Evolutionary conservation across 2,888 invertebrate species (phyloP), one percentile per base, ranked within the genome.

Genomic region (Taphrorychus bicolor): DNA sequence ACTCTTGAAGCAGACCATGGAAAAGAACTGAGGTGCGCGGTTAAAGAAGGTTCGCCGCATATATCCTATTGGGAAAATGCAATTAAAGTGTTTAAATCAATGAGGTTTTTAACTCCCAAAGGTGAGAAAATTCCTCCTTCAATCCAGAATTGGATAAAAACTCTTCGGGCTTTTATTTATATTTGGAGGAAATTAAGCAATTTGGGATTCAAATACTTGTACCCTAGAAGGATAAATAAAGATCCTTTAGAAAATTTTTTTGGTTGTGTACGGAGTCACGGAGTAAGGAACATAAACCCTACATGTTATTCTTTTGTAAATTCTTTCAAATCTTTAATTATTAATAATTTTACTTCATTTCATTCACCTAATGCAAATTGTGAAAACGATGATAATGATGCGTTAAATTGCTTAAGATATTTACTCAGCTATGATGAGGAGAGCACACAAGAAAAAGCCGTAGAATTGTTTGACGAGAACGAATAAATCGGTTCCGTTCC

Each of bases 171-270:
- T 17, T 54, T 54, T 14, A 54, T 54, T 11, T 54, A 14, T 18
- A n/a, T 40, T 5, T 54, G 54, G 54, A 24, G 16, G 16, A 23
- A 23, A 7, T 21, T 54, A 21, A 51, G n/a, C 5, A 19, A 14
- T 5, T 5, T 17, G 9, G 51, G 51, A 9, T 51, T 51, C 5
- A 51, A 51, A 51, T 51, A 18, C 19, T 16, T 51, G 9, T 51
- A 19, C 16, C n/a, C n/a, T 5, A 14, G 51, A 19, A 19, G 19
- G 5, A 18, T 51, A 4, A 51, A 51, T 51, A 17, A 51, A 51
- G 51, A 51, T 51, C 51, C 51, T 7, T 51, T 51, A n/a, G 51
- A 51, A 51, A 51, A 51, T n/a, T 51, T 51, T 51, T 51, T 51
- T 51, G 51, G 51, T 51, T 9, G 16, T 5, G 19, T 51, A 9